A percentile compares a stretch with the other conserved stretches of the same genome.
Evolutionary conservation across 2,888 invertebrate species (phyloP).

Genomic region (Ptychoptera contaminata): DNA sequence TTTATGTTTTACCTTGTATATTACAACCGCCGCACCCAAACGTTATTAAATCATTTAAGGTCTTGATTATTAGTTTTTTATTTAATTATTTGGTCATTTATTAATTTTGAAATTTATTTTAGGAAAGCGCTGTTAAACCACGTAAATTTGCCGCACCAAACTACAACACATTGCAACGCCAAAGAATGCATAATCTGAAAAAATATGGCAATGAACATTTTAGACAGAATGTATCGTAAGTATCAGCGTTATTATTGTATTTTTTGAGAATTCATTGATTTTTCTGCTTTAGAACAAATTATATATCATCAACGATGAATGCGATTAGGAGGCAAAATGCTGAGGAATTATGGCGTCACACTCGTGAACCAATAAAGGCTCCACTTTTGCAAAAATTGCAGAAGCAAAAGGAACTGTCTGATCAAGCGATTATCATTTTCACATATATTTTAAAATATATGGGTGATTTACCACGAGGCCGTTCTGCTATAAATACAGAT

Average conservation of each 20-base stretch:
- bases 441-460: conserved; percentile 64
- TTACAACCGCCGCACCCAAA: conserved; percentile 47
- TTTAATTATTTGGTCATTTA: background rate
- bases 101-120: conserved; percentile 12
- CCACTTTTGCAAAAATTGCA: conserved; percentile 64
- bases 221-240: conserved; percentile 26
- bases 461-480: conserved; percentile 80
- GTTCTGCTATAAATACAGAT: conserved; percentile 68
- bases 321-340: conserved; percentile 45
- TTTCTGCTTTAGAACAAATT: background rate
- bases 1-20: conserved; percentile 74
- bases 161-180: conserved; percentile 42
- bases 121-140: conserved; percentile 32
- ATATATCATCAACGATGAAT: conserved; percentile 40
- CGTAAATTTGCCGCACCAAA: conserved; percentile 33
- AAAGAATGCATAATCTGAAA: conserved; percentile 67
- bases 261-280: background rate
- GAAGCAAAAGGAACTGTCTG: conserved; percentile 51
- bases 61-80: conserved; percentile 13
- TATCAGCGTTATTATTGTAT: background rate
- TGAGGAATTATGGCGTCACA: conserved; percentile 70
- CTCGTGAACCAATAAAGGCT: conserved; percentile 64
- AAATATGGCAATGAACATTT: conserved; percentile 75
- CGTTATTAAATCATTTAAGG: conserved; percentile 46
- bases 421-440: conserved; percentile 59